phyloP scores from a whole-genome alignment of 2,797 vertebrate genomes.

The Artibeus jamaicensis region DNA sequence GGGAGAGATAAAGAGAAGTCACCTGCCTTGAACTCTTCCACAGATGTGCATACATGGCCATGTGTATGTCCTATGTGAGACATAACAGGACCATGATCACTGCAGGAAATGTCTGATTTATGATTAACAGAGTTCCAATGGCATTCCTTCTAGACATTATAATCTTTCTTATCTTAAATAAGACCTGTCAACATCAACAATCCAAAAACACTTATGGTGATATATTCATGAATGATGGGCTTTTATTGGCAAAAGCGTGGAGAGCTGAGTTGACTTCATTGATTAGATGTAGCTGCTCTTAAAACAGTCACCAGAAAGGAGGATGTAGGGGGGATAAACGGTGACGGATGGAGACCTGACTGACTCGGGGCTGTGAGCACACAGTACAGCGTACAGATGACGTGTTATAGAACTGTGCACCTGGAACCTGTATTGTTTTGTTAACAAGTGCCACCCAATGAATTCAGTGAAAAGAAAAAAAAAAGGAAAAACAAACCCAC shows the following conservation, averaged over 20 bases:
- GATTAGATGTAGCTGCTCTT: background rate
- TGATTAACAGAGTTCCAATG: background rate
- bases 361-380: background rate
- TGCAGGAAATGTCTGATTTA: background rate
- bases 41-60: rapidly evolving
- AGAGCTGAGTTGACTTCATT: background rate
- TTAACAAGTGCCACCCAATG: background rate
- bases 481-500: background rate
- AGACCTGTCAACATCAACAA: background rate
- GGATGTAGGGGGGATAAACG: background rate
- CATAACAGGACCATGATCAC: background rate
- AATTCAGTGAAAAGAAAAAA: background rate
- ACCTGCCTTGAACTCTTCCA: background rate
- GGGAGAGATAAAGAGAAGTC: background rate
- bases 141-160: background rate
- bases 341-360: background rate
- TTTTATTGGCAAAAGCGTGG: constrained; percentile 17
- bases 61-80: background rate
- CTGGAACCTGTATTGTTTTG: background rate
- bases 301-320: background rate
- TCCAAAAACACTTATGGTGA: background rate
- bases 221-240: background rate
- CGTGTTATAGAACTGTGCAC: background rate
- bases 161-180: constrained; percentile 38
- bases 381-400: background rate